phyloP scores from a whole-genome alignment of 2,888 invertebrate genomes.

The Philereme transversata region DNA sequence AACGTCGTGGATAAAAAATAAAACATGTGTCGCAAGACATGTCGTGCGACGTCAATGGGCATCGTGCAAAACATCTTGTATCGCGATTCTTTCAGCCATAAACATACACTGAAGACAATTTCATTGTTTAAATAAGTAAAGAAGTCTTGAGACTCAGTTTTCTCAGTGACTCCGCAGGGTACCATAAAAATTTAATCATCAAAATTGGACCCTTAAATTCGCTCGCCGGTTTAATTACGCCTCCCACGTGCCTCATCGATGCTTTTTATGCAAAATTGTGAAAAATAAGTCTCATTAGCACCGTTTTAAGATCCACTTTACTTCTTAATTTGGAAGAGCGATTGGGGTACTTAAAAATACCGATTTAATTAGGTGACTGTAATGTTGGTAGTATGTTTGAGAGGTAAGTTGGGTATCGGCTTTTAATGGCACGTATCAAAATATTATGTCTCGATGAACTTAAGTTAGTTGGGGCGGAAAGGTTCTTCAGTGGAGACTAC shows the following conservation, averaged over 20 bases:
- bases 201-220: constrained; percentile 25
- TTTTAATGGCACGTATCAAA: background rate
- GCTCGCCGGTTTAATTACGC: constrained; percentile 43
- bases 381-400: constrained; percentile 5
- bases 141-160: constrained; percentile 3
- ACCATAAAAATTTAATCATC: constrained; percentile 34
- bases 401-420: constrained; percentile 1
- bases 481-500: too few relatives aligned
- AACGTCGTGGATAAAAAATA: too few relatives aligned
- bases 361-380: constrained; percentile 31
- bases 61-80: too few relatives aligned
- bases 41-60: too few relatives aligned
- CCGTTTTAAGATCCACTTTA: constrained; percentile 65
- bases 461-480: too few relatives aligned
- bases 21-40: too few relatives aligned
- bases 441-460: too few relatives aligned
- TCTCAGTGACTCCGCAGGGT: constrained; percentile 9
- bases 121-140: background rate
- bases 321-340: constrained; percentile 70
- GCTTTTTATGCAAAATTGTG: constrained; percentile 63
- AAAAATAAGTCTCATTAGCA: constrained; percentile 64
- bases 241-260: constrained; percentile 42
- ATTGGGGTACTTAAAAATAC: constrained; percentile 46
- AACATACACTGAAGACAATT: too few relatives aligned
- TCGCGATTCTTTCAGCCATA: too few relatives aligned